Conservation (phyloP, 2,113 vertebrate species). For the Ascaphus truei region DNA sequence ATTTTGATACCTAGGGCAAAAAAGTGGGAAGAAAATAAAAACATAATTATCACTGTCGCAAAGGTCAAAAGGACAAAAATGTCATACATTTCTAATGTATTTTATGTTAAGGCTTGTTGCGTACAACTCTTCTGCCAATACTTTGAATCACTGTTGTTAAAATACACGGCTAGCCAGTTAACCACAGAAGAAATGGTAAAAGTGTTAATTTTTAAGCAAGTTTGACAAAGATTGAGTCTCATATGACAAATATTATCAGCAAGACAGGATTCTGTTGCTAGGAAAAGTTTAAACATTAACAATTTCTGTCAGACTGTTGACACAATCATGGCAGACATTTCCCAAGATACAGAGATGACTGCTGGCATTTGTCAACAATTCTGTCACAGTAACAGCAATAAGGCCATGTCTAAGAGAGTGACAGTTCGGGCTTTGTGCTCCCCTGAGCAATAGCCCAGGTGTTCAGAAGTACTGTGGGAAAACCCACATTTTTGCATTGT, state of each 20-base stretch:
- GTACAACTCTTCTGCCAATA: conserved; percentile 37
- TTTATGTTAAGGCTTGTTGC: conserved; percentile 43
- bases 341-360: conserved; percentile 99
- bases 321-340: conserved; percentile 99
- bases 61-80: conserved; percentile 65
- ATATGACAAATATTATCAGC: conserved; percentile 96
- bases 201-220: conserved; percentile 87
- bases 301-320: conserved; percentile 99
- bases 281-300: conserved; percentile 99
- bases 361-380: conserved; percentile 99
- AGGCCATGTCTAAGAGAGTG: conserved; percentile 89
- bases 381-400: conserved; percentile 91
- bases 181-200: conserved; percentile 68
- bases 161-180: conserved; percentile 57
- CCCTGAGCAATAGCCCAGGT: conserved; percentile 89
- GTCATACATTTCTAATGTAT: conserved; percentile 48
- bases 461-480: conserved; percentile 83
- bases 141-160: conserved; percentile 51
- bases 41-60: conserved; percentile 54
- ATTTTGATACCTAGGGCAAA: conserved; percentile 57
- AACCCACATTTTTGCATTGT: conserved; percentile 89
- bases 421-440: conserved; percentile 93
- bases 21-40: conserved; percentile 55
- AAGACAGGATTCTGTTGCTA: conserved; percentile 94
- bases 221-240: conserved; percentile 88